Base-by-base conservation (phyloP, 2,888 invertebrate genomes). In the Halictus quadricinctus region DNA sequence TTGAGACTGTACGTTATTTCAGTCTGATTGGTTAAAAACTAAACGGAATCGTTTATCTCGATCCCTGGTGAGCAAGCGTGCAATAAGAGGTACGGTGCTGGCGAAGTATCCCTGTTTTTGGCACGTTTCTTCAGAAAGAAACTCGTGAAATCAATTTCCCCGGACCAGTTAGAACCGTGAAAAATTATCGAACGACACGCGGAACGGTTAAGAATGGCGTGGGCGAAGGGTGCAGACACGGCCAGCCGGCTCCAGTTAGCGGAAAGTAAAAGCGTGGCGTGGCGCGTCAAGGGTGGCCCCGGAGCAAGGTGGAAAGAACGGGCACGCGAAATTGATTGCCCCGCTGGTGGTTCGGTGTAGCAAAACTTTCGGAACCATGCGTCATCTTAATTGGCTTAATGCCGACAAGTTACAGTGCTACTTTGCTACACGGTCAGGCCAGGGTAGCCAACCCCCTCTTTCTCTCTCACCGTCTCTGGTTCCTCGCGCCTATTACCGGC, bases 301-400 rank as follows among this genome's bases (percentile, higher is more conserved):
- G 79, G 58, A n/a, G 21, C 36, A 79, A 73, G 70, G 75, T 60
- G 70, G 74, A 72, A 84, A 81, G 79, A 79, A 86, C 76, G 78
- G 60, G 58, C 70, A 70, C 72, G 70, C 72, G 82, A 88, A 92
- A 92, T 92, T 91, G 91, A 92, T 92, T 90, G 92, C 89, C 87
- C 77, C 64, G 48, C 60, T 66, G 81, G 77, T 36, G 79, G 87
- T 80, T 82, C 72, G 64, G 79, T 64, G 73, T 80, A 79, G 89
- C 85, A 88, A 91, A 93, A 93, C 89, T 93, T 93, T 92, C 79
- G 77, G n/a, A 48, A 79, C 91, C 90, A 92, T 93, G 90, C 90
- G 87, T 93, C 93, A 93, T 92, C 91, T 93, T 93, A 93, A 93
- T 93, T 93, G 92, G 93, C 91, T 92, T 92, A 91, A 90, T 88